Evolutionary conservation across 2,113 vertebrate genomes (phyloP).

Genomic region (Jacana jacana): DNA sequence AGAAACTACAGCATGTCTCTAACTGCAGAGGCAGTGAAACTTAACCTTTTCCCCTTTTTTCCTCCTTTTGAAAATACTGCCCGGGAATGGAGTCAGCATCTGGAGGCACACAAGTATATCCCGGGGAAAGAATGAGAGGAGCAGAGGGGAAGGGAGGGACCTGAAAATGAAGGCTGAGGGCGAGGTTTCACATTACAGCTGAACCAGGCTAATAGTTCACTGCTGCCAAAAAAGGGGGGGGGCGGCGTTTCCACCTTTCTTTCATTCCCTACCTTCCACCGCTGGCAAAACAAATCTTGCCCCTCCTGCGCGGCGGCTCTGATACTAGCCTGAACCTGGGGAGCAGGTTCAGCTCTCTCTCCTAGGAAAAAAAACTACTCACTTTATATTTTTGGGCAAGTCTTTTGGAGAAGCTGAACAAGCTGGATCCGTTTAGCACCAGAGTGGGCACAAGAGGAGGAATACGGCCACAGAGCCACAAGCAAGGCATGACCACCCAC

Average conservation of each 20-base stretch:
- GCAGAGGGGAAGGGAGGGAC: constrained; percentile 1
- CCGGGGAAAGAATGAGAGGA: neutral
- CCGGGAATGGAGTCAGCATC: neutral
- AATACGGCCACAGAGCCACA: neutral
- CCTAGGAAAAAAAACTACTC: neutral
- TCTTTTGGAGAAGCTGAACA: neutral
- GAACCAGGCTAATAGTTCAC: constrained; percentile 48
- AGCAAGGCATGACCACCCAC: neutral
- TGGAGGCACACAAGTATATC: neutral
- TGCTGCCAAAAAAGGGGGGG: constrained; percentile 10
- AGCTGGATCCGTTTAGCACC: neutral
- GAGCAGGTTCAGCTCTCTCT: constrained; percentile 15
- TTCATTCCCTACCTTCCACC: constrained; percentile 41
- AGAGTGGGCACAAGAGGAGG: neutral
- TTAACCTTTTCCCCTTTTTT: neutral
- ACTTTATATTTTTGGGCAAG: neutral
- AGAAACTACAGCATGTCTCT: neutral
- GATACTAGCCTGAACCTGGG: constrained; percentile 14
- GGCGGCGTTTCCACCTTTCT: constrained; percentile 29
- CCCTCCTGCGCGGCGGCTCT: neutral
- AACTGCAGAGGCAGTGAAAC: neutral
- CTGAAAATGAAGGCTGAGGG: constrained; percentile 30
- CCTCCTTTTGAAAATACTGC: neutral
- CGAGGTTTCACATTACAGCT: constrained; percentile 42
- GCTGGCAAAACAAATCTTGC: constrained; percentile 4